Evolutionary conservation across 2,113 vertebrate genomes (phyloP).

Genomic region (Xiphorhynchus elegans): DNA sequence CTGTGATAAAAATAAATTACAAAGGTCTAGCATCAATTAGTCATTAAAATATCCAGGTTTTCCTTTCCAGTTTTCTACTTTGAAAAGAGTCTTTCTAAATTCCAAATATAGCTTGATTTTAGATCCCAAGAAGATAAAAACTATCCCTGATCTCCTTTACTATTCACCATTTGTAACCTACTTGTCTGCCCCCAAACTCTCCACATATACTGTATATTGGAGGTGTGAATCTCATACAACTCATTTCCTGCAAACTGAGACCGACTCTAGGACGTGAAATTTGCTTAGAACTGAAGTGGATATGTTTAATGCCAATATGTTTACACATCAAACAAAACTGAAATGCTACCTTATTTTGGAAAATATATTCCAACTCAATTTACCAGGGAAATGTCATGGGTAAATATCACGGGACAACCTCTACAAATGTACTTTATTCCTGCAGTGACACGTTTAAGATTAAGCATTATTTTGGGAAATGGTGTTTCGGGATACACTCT

Average conservation of each 20-base stretch:
- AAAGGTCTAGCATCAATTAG: neutral
- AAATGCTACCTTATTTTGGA: conserved; percentile 2
- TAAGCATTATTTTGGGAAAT: neutral
- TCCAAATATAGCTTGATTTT: neutral
- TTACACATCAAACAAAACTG: conserved; percentile 12
- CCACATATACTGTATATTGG: neutral
- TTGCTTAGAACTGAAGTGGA: neutral
- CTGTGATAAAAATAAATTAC: neutral
- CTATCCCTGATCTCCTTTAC: neutral
- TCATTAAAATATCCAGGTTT: neutral
- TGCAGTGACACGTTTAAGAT: neutral
- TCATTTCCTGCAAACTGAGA: neutral
- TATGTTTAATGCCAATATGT: conserved; percentile 18
- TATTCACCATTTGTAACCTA: neutral
- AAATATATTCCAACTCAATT: conserved; percentile 39
- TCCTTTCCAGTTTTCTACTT: neutral
- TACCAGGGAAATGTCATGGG: neutral
- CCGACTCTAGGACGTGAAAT: neutral
- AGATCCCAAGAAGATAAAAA: neutral
- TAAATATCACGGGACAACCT: neutral
- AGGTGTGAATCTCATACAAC: neutral
- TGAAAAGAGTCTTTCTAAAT: neutral
- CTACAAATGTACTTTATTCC: neutral
- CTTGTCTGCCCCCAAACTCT: neutral
- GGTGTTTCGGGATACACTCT: neutral